Evolutionary conservation across 1,140 invertebrate genomes (phyloP).

Genomic region (Bombus impatiens): DNA sequence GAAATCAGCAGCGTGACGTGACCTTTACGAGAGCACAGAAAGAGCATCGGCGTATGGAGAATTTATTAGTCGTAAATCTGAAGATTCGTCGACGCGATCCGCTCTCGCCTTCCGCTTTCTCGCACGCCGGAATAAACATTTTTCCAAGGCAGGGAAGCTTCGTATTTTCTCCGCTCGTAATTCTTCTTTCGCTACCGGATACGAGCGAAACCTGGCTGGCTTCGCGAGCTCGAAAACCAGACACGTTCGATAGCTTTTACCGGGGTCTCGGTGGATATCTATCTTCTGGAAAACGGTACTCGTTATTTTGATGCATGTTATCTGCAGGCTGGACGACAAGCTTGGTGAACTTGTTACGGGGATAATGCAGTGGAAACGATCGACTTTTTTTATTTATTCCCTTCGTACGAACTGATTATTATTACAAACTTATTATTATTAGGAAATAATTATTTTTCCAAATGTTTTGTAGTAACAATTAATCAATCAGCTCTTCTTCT

Average conservation of each 20-base stretch:
- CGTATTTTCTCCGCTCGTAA: constrained; percentile 26
- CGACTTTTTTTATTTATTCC: background rate
- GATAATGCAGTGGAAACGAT: background rate
- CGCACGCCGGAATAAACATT: constrained; percentile 12
- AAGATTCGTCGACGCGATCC: background rate
- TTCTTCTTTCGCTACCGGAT: background rate
- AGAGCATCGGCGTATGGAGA: background rate
- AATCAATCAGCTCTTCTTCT: background rate
- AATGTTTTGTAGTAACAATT: background rate
- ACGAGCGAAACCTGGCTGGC: background rate
- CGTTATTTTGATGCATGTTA: background rate
- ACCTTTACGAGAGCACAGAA: background rate
- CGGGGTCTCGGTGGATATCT: background rate
- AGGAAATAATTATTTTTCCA: background rate
- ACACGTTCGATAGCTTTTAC: background rate
- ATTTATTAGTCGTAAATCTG: constrained; percentile 22
- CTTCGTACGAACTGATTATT: background rate
- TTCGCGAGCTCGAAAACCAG: background rate
- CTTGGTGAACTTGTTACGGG: background rate
- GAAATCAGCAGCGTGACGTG: constrained; percentile 12
- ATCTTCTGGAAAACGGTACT: background rate
- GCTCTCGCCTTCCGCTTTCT: background rate
- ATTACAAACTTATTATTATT: too few species aligned
- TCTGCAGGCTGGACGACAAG: background rate
- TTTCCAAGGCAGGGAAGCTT: background rate